These are phyloP conservation scores for Steatocranus sp. DNA, from an alignment of 2,797 vertebrate genomes.

Conservation along the genomic window DNA sequence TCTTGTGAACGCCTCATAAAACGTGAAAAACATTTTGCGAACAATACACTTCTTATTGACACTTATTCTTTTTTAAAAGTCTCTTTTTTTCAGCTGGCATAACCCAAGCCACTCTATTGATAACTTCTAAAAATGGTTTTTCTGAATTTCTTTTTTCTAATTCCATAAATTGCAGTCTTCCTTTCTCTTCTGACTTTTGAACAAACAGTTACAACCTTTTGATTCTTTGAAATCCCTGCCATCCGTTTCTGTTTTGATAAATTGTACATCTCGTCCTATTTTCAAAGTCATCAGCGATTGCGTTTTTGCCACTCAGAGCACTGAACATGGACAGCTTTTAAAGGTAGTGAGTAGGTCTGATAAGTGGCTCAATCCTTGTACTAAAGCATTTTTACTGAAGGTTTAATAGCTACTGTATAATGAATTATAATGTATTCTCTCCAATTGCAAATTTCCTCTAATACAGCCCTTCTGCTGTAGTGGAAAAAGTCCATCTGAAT, in stretches of 20 bases:
- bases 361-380: conserved; percentile 82
- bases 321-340: conserved; percentile 80
- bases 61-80: neutral
- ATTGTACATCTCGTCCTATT: conserved; percentile 77
- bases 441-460: conserved; percentile 78
- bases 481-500: conserved; percentile 70
- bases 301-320: conserved; percentile 77
- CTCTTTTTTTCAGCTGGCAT: neutral
- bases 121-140: conserved; percentile 10
- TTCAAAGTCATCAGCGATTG: conserved; percentile 77
- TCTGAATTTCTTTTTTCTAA: conserved; percentile 15
- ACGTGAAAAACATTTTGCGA: neutral
- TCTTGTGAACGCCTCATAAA: neutral
- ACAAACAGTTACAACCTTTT: conserved; percentile 68
- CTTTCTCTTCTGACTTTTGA: conserved; percentile 44
- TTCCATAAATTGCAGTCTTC: conserved; percentile 43
- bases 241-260: conserved; percentile 72
- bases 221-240: conserved; percentile 59
- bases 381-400: conserved; percentile 80
- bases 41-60: neutral
- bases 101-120: conserved; percentile 3
- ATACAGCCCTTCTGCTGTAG: conserved; percentile 63
- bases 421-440: conserved; percentile 84
- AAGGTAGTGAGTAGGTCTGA: conserved; percentile 77
- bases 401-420: conserved; percentile 83